Percentiles rank a stretch among this genome's conserved stretches.
phyloP scores from a whole-genome alignment of 2,797 vertebrate species.

The Halcyon badia region DNA sequence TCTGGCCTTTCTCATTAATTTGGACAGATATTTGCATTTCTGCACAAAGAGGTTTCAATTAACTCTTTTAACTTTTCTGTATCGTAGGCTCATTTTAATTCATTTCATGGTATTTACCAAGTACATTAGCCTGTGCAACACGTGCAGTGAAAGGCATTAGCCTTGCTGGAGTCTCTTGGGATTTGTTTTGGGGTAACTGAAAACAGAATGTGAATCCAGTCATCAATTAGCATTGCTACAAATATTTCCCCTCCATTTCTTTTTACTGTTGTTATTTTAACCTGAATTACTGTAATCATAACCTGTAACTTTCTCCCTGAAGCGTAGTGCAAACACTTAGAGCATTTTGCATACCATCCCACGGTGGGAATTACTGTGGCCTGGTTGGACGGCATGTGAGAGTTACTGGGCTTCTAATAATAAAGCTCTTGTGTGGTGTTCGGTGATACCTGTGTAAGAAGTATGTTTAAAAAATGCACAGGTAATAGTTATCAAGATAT shows the following conservation, averaged over 20 bases:
- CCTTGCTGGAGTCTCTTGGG: neutral
- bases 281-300: neutral
- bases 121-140: neutral
- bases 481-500: neutral
- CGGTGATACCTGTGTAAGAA: neutral
- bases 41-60: slow-evolving; percentile 45
- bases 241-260: neutral
- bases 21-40: slow-evolving; percentile 74
- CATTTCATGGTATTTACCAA: neutral
- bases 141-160: neutral
- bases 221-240: neutral
- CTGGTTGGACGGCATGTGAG: neutral
- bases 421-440: neutral
- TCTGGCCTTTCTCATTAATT: slow-evolving; percentile 67
- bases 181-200: neutral
- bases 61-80: neutral
- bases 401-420: neutral
- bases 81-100: neutral
- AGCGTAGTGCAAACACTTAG: neutral
- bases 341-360: neutral
- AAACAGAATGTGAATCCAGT: neutral
- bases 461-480: neutral
- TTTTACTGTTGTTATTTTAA: slow-evolving; percentile 23
- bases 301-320: neutral
- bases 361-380: neutral